These are phyloP conservation scores for Pteropus rufus DNA, from an alignment of 2,797 vertebrate genomes.

Conservation along the genomic window DNA sequence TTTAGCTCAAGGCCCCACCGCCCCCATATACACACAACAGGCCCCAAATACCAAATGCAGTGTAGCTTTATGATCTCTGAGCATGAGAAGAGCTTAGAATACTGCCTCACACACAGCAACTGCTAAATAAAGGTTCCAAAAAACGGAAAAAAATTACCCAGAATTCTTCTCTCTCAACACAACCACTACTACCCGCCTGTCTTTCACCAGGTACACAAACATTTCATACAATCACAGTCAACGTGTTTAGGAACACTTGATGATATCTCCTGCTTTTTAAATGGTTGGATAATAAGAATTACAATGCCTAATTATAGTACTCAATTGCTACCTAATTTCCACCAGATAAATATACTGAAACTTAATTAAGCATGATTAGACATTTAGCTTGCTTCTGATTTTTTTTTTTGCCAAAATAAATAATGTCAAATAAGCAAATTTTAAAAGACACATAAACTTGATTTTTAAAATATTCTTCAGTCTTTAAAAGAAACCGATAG, in stretches of 20 bases:
- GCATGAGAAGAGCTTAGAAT: not conserved
- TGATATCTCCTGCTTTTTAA: slow-evolving; percentile 5
- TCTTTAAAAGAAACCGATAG: slow-evolving; percentile 4
- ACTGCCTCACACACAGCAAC: not conserved
- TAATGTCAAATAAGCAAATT: not conserved
- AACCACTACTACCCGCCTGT: not conserved
- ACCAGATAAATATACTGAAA: slow-evolving; percentile 18
- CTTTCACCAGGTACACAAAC: not conserved
- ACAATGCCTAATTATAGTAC: slow-evolving; percentile 23
- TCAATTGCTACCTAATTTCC: not conserved
- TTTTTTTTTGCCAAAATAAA: slow-evolving; percentile 30
- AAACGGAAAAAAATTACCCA: not conserved
- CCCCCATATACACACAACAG: not conserved
- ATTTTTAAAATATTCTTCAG: not conserved
- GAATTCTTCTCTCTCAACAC: not conserved
- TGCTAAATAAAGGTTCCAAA: slow-evolving; percentile 19
- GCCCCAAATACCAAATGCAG: not conserved
- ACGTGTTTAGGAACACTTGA: slow-evolving; percentile 4
- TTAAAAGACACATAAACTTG: not conserved
- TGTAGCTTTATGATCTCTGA: not conserved
- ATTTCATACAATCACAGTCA: slow-evolving; percentile 1
- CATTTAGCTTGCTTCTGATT: slow-evolving; percentile 36
- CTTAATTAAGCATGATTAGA: slow-evolving; percentile 18
- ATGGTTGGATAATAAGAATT: not conserved
- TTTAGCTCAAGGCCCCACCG: not conserved